Evolutionary conservation across 2,797 vertebrate genomes (phyloP).

Genomic region (Xyrichtys novacula): DNA sequence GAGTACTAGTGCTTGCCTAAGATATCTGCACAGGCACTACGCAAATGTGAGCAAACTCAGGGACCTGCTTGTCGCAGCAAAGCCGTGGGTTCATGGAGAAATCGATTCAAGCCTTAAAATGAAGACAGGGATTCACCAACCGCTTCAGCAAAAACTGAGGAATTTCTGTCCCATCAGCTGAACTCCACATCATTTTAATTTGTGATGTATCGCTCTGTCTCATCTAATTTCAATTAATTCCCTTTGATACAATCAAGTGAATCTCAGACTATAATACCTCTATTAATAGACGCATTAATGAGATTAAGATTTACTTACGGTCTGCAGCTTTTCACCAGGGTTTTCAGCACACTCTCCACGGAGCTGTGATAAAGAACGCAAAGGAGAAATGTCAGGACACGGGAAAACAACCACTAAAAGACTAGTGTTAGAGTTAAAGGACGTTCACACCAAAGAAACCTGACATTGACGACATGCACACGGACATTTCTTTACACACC

Average conservation of each 20-base stretch:
- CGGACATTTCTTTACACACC: constrained; percentile 54
- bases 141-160: background rate
- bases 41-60: constrained; percentile 27
- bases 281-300: background rate
- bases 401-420: constrained; percentile 13
- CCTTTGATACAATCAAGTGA: background rate
- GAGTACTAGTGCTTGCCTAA: constrained; percentile 40
- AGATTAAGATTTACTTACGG: constrained; percentile 89
- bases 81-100: constrained; percentile 5
- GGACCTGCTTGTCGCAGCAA: constrained; percentile 19
- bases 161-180: background rate
- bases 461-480: constrained; percentile 80
- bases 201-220: background rate
- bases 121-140: background rate
- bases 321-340: constrained; percentile 95
- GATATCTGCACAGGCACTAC: constrained; percentile 41
- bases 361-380: constrained; percentile 83
- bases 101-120: background rate
- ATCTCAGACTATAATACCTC: background rate
- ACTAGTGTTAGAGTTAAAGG: constrained; percentile 61
- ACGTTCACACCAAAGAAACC: constrained; percentile 75
- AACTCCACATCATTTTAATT: background rate
- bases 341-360: constrained; percentile 95
- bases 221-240: background rate
- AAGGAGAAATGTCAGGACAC: constrained; percentile 22